Conservation (phyloP, 2,113 vertebrate genomes). For the Alosa alosa region DNA sequence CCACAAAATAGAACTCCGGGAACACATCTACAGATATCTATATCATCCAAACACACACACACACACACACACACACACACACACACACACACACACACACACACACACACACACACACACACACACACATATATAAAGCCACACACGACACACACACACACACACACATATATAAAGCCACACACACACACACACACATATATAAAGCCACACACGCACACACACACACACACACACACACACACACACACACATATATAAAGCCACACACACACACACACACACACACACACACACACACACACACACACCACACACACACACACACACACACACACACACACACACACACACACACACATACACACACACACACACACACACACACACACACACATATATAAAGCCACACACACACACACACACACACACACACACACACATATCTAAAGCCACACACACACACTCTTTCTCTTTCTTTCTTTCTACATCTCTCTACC, state of each 20-base stretch:
- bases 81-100: background rate
- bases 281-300: slow-evolving; percentile 5
- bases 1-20: background rate
- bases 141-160: background rate
- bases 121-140: too few species aligned
- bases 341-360: background rate
- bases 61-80: background rate
- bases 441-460: background rate
- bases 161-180: background rate
- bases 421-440: too few species aligned
- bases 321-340: background rate
- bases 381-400: background rate
- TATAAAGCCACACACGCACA: background rate
- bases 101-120: too few species aligned
- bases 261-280: background rate
- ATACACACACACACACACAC: too few species aligned
- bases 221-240: background rate
- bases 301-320: background rate
- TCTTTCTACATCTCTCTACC: background rate
- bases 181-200: background rate
- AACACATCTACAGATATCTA: background rate
- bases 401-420: background rate
- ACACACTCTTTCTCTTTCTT: background rate
- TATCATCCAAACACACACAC: background rate
- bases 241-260: too few species aligned